Evolutionary conservation across 1,140 invertebrate species (phyloP).

Genomic region (Drosophila trapezifrons): DNA sequence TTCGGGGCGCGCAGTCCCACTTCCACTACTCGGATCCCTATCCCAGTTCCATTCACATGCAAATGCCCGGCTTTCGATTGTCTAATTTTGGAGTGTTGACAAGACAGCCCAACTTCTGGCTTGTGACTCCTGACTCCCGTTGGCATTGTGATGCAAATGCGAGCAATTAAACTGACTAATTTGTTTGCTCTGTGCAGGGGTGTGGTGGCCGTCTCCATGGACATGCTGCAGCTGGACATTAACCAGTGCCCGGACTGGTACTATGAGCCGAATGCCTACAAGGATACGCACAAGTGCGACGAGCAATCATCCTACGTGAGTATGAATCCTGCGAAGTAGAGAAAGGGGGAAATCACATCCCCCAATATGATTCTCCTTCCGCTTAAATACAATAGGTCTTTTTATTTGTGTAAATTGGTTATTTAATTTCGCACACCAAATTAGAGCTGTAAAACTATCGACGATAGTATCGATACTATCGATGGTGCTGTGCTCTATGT

Average conservation of each 20-base stretch:
- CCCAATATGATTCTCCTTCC: neutral
- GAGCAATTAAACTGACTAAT: conserved; percentile 77
- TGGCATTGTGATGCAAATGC: conserved; percentile 71
- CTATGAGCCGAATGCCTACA: conserved; percentile 96
- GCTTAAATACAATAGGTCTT: too few species aligned
- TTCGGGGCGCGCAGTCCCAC: conserved; percentile 48
- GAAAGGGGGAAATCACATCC: neutral
- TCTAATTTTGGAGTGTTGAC: conserved; percentile 78
- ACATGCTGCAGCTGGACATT: conserved; percentile 94
- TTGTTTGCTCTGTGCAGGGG: conserved; percentile 88
- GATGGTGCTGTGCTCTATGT: too few species aligned
- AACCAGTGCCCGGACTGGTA: conserved; percentile 97
- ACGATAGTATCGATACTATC: too few species aligned
- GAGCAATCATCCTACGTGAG: conserved; percentile 96
- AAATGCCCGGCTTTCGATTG: conserved; percentile 65
- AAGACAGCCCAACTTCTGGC: conserved; percentile 68
- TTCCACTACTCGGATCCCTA: conserved; percentile 17
- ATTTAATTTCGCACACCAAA: too few species aligned
- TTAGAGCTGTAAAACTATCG: too few species aligned
- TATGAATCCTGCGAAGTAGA: conserved; percentile 48
- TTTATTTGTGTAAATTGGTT: too few species aligned
- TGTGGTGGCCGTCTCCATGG: conserved; percentile 96
- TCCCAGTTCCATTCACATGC: conserved; percentile 59
- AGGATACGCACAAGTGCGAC: conserved; percentile 97
- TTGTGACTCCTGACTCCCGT: conserved; percentile 37